Evolutionary conservation across 2,113 vertebrate genomes (phyloP).

Genomic region (Perca fluviatilis): DNA sequence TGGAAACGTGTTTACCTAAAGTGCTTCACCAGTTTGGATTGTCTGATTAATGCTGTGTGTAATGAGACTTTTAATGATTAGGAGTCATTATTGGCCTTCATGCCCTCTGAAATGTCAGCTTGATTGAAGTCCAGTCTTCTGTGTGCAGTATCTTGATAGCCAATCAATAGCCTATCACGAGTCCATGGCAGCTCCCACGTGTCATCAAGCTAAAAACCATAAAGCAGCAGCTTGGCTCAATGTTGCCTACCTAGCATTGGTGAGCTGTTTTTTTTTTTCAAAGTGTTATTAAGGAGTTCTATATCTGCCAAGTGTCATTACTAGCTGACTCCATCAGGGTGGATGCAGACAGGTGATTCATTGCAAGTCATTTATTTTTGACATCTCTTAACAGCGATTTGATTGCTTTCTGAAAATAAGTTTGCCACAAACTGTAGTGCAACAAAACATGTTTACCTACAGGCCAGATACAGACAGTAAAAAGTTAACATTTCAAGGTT

Average conservation of each 20-base stretch:
- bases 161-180: conserved; percentile 77
- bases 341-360: conserved; percentile 73
- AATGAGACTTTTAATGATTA: conserved; percentile 73
- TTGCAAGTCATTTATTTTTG: conserved; percentile 74
- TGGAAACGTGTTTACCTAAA: conserved; percentile 59
- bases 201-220: conserved; percentile 68
- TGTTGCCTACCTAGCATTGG: conserved; percentile 53
- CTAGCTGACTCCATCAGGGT: conserved; percentile 60
- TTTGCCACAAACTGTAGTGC: conserved; percentile 39
- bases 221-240: conserved; percentile 48
- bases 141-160: conserved; percentile 62
- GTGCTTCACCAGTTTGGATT: conserved; percentile 49
- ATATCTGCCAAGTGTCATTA: conserved; percentile 67
- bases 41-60: conserved; percentile 76
- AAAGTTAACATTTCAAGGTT: conserved; percentile 7
- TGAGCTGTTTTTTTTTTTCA: conserved; percentile 26
- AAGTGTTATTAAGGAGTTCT: conserved; percentile 69
- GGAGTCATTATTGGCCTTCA: conserved; percentile 60
- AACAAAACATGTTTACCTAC: conserved; percentile 14
- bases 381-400: conserved; percentile 68
- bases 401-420: conserved; percentile 67
- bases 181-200: conserved; percentile 57
- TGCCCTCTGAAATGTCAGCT: conserved; percentile 69
- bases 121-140: conserved; percentile 68
- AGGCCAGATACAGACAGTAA: background rate